Percentiles rank a stretch among this genome's conserved stretches.
Evolutionary conservation across 1,140 invertebrate genomes (phyloP).

Genomic region (Ericerus pela): DNA sequence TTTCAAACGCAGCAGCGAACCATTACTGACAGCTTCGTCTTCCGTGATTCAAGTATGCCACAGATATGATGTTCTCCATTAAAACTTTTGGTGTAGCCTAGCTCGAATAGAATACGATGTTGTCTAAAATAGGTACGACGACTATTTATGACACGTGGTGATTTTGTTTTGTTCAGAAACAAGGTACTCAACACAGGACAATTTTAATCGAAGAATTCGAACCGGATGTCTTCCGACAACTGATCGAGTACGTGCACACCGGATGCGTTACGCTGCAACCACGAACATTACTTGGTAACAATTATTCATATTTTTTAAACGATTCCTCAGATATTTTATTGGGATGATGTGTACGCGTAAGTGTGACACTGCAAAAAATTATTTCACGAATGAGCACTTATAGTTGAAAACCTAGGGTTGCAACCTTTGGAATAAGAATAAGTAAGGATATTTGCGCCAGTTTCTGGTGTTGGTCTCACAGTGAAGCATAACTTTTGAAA

Average conservation of each 20-base stretch:
- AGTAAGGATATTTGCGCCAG: too few relatives aligned
- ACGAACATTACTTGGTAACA: conserved; percentile 68
- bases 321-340: neutral
- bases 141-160: neutral
- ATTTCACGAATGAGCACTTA: too few relatives aligned
- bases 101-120: too few relatives aligned
- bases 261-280: conserved; percentile 88
- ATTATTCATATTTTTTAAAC: neutral
- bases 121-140: too few relatives aligned
- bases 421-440: too few relatives aligned
- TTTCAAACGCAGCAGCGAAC: conserved; percentile 79
- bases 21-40: conserved; percentile 34
- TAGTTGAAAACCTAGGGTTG: too few relatives aligned
- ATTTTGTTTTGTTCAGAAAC: conserved; percentile 39
- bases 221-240: conserved; percentile 82
- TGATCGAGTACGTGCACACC: conserved; percentile 92
- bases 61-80: conserved; percentile 11
- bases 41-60: neutral
- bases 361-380: too few relatives aligned
- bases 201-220: conserved; percentile 90
- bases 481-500: too few relatives aligned
- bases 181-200: conserved; percentile 75
- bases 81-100: conserved; percentile 35
- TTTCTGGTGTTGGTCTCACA: too few relatives aligned
- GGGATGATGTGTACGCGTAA: neutral